Conservation (phyloP, 2,888 invertebrate species). For the Odontocolon sp. region DNA sequence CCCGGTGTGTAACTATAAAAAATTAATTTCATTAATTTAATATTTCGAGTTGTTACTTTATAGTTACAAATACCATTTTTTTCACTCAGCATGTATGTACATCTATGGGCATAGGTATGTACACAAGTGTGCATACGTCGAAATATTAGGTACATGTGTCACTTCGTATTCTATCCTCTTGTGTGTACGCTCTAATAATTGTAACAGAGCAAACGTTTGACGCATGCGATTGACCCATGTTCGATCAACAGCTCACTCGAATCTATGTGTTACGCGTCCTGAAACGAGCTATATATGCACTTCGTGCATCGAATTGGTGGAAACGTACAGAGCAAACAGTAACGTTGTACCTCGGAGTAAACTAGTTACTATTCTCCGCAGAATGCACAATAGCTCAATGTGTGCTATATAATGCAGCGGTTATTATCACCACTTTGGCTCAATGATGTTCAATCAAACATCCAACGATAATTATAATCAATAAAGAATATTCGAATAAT, state of each 20-base stretch:
- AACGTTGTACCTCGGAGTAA: not conserved
- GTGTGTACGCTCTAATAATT: constrained; percentile 4
- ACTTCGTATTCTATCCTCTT: not conserved
- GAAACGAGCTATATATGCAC: not conserved
- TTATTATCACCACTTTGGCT: not conserved
- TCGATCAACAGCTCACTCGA: constrained; percentile 19
- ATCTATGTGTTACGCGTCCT: not conserved
- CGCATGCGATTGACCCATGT: not conserved
- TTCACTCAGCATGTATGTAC: no score
- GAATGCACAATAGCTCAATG: not conserved
- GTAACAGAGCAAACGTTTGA: constrained; percentile 18
- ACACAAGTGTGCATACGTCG: not conserved
- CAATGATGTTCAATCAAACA: not conserved
- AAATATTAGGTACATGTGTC: not conserved
- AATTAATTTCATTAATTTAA: not conserved
- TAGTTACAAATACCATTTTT: no score
- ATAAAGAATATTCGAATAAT: no score
- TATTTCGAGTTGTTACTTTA: no score
- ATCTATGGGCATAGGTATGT: no score
- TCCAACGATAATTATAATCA: no score
- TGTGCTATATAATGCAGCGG: not conserved
- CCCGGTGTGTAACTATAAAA: no score
- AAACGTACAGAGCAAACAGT: not conserved
- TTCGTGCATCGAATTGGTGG: not conserved
- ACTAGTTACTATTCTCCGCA: not conserved